Percentiles rank a stretch among this genome's conserved stretches.
These are phyloP conservation scores for Mythimna pallens DNA, from an alignment of 2,888 invertebrate species.

Conservation along the genomic window DNA sequence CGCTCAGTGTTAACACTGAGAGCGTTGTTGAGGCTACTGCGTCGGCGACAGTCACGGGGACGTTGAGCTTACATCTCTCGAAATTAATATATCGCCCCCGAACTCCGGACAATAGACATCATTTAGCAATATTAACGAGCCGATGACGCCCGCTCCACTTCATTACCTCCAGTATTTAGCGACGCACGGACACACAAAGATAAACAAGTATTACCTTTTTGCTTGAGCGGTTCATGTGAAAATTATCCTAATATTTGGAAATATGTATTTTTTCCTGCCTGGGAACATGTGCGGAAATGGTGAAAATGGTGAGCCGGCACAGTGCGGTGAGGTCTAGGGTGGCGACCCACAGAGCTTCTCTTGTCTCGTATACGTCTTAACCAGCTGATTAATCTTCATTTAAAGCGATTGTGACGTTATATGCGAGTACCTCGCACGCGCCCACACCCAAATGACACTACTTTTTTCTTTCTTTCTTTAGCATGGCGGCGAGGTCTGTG, in stretches of 20 bases:
- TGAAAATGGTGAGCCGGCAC: not conserved
- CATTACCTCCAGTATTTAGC: slow-evolving; percentile 20
- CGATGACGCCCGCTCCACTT: not conserved
- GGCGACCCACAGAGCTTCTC: not conserved
- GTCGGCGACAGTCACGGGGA: not conserved
- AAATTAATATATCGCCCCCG: not conserved
- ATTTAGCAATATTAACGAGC: not conserved
- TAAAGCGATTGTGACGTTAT: not conserved
- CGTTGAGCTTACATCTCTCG: not conserved
- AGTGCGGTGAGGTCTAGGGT: not conserved
- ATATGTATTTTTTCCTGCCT: not conserved
- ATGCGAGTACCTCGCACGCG: not conserved
- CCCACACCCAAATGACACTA: not conserved
- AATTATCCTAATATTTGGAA: not conserved
- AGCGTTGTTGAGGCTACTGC: not conserved
- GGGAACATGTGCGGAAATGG: too few relatives aligned
- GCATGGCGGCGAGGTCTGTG: too few relatives aligned
- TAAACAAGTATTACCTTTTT: slow-evolving; percentile 9
- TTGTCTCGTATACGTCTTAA: not conserved
- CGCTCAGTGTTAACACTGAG: not conserved
- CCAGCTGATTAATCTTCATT: not conserved
- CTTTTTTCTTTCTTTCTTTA: too few relatives aligned
- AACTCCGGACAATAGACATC: not conserved
- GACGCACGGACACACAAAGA: not conserved
- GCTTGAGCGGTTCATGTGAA: slow-evolving; percentile 5